Evolutionary conservation across 2,113 vertebrate species (phyloP).

Genomic region (Lagopus muta): DNA sequence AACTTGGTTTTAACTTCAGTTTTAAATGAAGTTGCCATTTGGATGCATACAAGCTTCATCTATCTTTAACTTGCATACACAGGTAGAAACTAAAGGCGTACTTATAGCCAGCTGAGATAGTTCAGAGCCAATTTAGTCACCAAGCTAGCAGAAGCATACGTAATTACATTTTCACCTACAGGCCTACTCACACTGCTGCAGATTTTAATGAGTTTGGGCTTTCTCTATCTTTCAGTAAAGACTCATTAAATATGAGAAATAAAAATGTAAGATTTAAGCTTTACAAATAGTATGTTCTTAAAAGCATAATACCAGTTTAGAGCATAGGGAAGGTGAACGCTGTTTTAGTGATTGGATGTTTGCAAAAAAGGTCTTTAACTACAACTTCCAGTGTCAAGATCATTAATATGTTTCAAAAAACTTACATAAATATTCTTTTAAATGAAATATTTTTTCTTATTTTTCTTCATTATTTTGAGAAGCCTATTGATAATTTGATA

Average conservation of each 20-base stretch:
- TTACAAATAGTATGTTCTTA: neutral
- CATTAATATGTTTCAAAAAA: neutral
- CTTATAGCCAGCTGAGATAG: rapidly evolving
- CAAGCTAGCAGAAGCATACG: neutral
- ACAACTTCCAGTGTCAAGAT: neutral
- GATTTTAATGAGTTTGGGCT: neutral
- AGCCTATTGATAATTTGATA: neutral
- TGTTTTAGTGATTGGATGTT: neutral
- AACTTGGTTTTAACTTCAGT: neutral
- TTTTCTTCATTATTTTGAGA: neutral
- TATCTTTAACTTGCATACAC: neutral
- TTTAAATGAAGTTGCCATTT: neutral
- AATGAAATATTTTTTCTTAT: neutral
- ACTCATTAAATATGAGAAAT: neutral
- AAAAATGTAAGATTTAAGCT: neutral
- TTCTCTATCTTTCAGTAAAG: neutral
- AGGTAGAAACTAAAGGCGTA: neutral
- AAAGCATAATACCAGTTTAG: neutral
- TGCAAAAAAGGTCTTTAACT: neutral
- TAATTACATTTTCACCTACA: neutral
- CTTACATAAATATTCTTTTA: neutral
- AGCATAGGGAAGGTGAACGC: neutral
- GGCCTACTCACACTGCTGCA: neutral
- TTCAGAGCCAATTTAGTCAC: neutral
- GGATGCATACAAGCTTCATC: neutral